phyloP scores from a whole-genome alignment of 2,113 vertebrate genomes.

The Circaetus cinerascens region DNA sequence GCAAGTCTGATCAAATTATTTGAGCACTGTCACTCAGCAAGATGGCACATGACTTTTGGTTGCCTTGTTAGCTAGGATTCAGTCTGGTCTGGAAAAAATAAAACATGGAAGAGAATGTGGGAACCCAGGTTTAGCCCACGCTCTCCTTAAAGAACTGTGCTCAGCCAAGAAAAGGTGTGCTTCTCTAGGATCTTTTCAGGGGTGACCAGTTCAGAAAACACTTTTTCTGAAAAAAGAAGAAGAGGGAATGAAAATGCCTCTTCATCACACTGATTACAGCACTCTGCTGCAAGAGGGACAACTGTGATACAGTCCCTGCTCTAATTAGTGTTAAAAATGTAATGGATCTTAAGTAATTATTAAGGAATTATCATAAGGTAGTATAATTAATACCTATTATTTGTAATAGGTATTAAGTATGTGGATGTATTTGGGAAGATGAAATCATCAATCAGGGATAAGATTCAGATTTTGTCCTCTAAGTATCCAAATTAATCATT shows the following conservation, averaged over 20 bases:
- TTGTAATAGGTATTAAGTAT: neutral
- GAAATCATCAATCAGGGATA: neutral
- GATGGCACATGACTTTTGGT: neutral
- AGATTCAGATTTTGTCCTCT: neutral
- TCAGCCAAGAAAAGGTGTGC: neutral
- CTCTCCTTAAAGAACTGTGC: neutral
- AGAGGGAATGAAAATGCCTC: neutral
- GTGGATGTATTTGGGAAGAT: neutral
- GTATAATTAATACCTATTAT: conserved; percentile 26
- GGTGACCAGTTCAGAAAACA: neutral
- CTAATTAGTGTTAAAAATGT: conserved; percentile 14
- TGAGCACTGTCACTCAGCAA: neutral
- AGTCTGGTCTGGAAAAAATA: neutral
- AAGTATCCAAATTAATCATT: neutral
- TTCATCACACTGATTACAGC: neutral
- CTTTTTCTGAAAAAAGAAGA: neutral
- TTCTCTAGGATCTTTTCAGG: neutral
- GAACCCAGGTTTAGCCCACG: neutral
- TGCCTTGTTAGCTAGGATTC: neutral
- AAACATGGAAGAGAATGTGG: neutral
- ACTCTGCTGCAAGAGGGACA: neutral
- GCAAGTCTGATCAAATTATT: neutral
- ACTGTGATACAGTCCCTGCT: neutral
- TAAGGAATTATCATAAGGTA: neutral
- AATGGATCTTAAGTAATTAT: conserved; percentile 25